Conservation (phyloP, 2,113 vertebrate genomes). For the Python bivittatus region DNA sequence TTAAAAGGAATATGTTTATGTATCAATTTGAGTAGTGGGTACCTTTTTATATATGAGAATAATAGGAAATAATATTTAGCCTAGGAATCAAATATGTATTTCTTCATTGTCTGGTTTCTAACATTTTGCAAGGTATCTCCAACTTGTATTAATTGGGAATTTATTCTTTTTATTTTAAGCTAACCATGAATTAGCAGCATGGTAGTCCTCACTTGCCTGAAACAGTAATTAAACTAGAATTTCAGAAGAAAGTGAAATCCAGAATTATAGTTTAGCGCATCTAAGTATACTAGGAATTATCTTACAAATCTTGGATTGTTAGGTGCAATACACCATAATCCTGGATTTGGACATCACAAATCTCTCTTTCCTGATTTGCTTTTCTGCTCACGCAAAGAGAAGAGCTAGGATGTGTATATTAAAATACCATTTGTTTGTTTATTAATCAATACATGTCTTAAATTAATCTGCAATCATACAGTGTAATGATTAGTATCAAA, state of each 20-base stretch:
- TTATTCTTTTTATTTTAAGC: neutral
- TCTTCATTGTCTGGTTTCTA: neutral
- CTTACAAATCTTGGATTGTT: too few relatives aligned
- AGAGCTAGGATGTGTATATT: too few relatives aligned
- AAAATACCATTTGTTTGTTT: too few relatives aligned
- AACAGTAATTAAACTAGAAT: neutral
- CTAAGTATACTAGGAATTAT: neutral
- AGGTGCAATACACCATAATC: too few relatives aligned
- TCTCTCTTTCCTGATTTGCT: too few relatives aligned
- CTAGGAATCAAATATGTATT: neutral
- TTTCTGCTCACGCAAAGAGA: too few relatives aligned
- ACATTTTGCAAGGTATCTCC: neutral
- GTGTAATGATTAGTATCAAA: too few relatives aligned
- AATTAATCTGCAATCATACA: too few relatives aligned
- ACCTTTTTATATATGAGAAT: neutral
- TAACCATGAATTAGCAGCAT: neutral
- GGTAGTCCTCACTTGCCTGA: neutral
- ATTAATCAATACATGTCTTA: too few relatives aligned
- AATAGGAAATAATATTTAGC: neutral
- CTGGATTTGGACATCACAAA: too few relatives aligned
- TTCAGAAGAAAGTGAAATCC: too few relatives aligned
- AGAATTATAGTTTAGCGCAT: too few relatives aligned
- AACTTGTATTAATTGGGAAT: neutral
- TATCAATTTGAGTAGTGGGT: neutral
- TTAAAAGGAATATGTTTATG: neutral